Base-by-base conservation (phyloP, 2,797 vertebrate genomes). In the Catostomus latipinnis region DNA sequence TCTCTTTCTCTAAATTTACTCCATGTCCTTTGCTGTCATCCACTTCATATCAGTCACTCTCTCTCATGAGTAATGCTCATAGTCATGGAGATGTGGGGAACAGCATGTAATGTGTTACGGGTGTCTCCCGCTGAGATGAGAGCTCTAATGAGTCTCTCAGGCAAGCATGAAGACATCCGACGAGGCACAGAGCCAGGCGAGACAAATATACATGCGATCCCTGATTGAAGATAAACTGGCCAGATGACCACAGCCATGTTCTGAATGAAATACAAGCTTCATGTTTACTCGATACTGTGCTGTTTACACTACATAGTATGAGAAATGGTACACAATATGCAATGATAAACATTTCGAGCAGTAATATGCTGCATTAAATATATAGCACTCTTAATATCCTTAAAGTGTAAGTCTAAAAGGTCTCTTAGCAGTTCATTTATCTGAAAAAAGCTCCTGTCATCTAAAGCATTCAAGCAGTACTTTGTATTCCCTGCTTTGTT, bases 131-230 rank as follows among this genome's bases (percentile, higher is more conserved):
- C 70, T 74, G 83, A 81, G 73, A 80, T 78, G 67, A 62, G 76
- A 80, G 58, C 11, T 67, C 79, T 84, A 78, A 84, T 81, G 76
- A 83, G 71, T 79, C 52, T 70, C 50, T 62, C 57, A 62, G 71
- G 61, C 71, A 58, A 70, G 62, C 5, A 14, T 62, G 53, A 72
- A 53, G 34, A 58, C 65, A 61, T 22, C 56, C 65, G 8, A 63
- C 11, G 3, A 54, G 48, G 76, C 76, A 78, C 34, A 18, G 71
- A 78, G 49, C 68, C 68, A 62, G 14, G 54, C 5, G 14, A 78
- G 22, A 53, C 43, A 53, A 22, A 45, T 53, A 53, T 78, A 58
- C 50, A 78, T 78, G 54, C 43, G 2, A 11, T 68, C 48, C 72
- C 57, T 46, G 34, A 69, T 61, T 43, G n/a, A 71, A 71, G 53